Percentiles rank a stretch among this genome's conserved stretches.
These are phyloP conservation scores for Actinia tenebrosa DNA, from an alignment of 64 coral and sea anemone species.

Conservation along the genomic window DNA sequence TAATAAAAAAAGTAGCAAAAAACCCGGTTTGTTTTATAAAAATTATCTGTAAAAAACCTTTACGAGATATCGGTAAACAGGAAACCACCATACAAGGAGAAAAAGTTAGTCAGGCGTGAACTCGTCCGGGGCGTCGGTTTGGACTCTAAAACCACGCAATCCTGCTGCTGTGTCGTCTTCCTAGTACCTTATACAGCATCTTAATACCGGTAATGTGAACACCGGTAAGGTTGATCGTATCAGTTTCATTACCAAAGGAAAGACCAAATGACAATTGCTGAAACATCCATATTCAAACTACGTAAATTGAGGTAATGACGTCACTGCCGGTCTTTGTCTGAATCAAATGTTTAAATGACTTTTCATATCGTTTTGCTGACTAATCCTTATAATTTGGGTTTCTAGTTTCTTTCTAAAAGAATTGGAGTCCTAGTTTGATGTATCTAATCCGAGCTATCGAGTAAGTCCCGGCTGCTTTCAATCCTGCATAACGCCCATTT, in stretches of 20 bases:
- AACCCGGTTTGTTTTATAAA: not conserved
- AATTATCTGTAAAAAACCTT: not conserved
- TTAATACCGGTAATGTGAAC: too few species aligned
- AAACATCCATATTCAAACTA: not conserved
- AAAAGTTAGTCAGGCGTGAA: not conserved
- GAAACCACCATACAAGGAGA: not conserved
- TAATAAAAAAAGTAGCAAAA: too few species aligned
- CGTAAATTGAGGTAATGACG: not conserved
- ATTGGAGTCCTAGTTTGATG: too few species aligned
- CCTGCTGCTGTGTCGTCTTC: not conserved
- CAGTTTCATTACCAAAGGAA: not conserved
- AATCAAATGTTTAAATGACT: too few species aligned
- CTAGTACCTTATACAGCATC: too few species aligned
- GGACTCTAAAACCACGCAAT: not conserved
- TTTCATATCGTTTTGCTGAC: too few species aligned
- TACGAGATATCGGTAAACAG: not conserved
- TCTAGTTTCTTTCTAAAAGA: too few species aligned
- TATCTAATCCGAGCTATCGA: too few species aligned
- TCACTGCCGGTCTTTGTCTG: not conserved
- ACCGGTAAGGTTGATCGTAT: not conserved
- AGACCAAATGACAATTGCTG: not conserved
- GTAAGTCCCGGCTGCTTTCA: too few species aligned
- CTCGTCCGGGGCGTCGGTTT: not conserved
- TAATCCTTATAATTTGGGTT: too few species aligned
- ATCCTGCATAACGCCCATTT: too few species aligned